A percentile compares a stretch with the other conserved stretches of the same genome.
Evolutionary conservation across 2,113 vertebrate genomes (phyloP).

Genomic region (Syrmaticus mikado): DNA sequence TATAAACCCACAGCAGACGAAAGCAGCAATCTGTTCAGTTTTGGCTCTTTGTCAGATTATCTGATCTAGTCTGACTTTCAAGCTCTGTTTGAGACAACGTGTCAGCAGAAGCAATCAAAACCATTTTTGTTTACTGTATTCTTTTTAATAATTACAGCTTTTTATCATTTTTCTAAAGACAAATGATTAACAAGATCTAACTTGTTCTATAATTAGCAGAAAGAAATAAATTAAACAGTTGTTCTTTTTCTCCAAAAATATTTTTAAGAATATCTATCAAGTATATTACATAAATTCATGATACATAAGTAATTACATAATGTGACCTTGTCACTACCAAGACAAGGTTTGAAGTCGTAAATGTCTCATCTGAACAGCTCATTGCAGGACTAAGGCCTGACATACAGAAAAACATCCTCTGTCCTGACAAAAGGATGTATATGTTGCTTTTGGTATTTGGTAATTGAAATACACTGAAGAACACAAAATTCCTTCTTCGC

Average conservation of each 20-base stretch:
- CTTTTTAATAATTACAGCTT: conserved; percentile 21
- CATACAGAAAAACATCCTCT: not conserved
- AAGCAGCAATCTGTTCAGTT: not conserved
- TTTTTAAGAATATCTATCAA: not conserved
- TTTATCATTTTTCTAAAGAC: conserved; percentile 21
- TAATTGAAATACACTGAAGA: not conserved
- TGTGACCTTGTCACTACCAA: not conserved
- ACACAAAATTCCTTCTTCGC: not conserved
- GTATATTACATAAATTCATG: not conserved
- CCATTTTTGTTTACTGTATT: conserved; percentile 20
- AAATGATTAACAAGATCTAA: conserved; percentile 3
- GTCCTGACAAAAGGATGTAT: not conserved
- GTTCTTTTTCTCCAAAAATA: not conserved
- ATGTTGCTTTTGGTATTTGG: not conserved
- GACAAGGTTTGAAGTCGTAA: not conserved
- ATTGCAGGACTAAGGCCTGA: not conserved
- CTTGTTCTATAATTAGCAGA: conserved; percentile 1
- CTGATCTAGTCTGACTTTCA: not conserved
- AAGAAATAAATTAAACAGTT: conserved; percentile 2
- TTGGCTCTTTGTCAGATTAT: not conserved
- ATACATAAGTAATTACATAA: not conserved
- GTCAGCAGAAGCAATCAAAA: conserved; percentile 1
- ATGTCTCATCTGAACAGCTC: not conserved
- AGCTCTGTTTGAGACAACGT: not conserved
- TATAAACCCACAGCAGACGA: not conserved